Percentiles rank a stretch among this genome's conserved stretches.
Evolutionary conservation across 2,113 vertebrate genomes (phyloP).

Genomic region (Erpornis zantholeuca): DNA sequence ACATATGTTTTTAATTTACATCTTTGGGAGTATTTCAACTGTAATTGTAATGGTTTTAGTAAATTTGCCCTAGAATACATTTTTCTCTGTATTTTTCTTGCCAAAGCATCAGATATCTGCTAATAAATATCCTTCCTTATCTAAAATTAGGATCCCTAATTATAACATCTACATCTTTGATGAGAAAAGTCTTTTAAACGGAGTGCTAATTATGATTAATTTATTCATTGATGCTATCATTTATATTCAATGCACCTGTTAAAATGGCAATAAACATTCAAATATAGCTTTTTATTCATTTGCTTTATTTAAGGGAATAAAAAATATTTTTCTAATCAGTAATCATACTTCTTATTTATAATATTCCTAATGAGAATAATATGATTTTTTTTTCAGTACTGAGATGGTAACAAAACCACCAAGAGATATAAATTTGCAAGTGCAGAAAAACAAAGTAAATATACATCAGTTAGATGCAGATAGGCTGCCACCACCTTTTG

Average conservation of each 20-base stretch:
- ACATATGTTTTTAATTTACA: neutral
- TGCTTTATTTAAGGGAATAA: neutral
- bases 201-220: neutral
- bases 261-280: neutral
- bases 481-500: neutral
- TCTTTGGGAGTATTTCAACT: neutral
- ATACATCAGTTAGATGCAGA: neutral
- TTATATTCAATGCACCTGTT: neutral
- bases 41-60: neutral
- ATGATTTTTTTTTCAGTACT: neutral
- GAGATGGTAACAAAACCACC: neutral
- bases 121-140: neutral
- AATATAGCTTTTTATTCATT: neutral
- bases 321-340: neutral
- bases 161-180: neutral
- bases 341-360: neutral
- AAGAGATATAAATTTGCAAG: neutral
- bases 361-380: neutral
- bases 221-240: neutral
- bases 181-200: neutral
- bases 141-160: neutral
- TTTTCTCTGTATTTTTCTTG: neutral
- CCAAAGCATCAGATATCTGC: neutral
- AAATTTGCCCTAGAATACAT: neutral
- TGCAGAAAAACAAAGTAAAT: neutral